These are phyloP conservation scores for Cydia amplana DNA, from an alignment of 1,140 invertebrate species.

Conservation along the genomic window DNA sequence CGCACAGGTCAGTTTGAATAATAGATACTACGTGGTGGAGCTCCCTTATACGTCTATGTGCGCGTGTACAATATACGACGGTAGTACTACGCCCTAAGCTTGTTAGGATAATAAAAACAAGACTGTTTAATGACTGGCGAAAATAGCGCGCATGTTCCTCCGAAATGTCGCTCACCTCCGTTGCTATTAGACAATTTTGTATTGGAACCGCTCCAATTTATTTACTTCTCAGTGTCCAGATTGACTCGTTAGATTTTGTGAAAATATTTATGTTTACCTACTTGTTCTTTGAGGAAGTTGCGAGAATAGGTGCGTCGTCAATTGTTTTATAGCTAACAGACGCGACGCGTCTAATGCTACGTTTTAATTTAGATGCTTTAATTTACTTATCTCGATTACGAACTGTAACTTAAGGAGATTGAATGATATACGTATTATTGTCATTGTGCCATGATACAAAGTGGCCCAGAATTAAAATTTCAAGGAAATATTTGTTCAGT, in stretches of 20 bases:
- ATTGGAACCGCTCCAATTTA: constrained; percentile 68
- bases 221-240: constrained; percentile 55
- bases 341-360: neutral
- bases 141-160: constrained; percentile 62
- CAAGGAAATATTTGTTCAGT: too few relatives aligned
- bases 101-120: constrained; percentile 31
- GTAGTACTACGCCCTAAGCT: constrained; percentile 24
- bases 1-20: neutral
- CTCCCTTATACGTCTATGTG: neutral
- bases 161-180: constrained; percentile 68
- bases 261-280: constrained; percentile 48
- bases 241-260: constrained; percentile 37
- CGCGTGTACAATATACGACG: neutral
- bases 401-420: too few relatives aligned
- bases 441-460: too few relatives aligned
- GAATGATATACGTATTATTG: too few relatives aligned
- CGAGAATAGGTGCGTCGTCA: constrained; percentile 13
- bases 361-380: neutral
- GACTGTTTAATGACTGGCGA: constrained; percentile 53
- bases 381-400: too few relatives aligned
- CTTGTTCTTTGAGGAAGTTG: constrained; percentile 23
- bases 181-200: constrained; percentile 54
- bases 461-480: too few relatives aligned
- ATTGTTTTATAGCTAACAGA: constrained; percentile 2
- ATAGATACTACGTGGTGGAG: neutral